Evolutionary conservation across 2,113 vertebrate genomes (phyloP), one percentile per base, ranked within the genome.

Genomic region (Ovis canadensis): DNA sequence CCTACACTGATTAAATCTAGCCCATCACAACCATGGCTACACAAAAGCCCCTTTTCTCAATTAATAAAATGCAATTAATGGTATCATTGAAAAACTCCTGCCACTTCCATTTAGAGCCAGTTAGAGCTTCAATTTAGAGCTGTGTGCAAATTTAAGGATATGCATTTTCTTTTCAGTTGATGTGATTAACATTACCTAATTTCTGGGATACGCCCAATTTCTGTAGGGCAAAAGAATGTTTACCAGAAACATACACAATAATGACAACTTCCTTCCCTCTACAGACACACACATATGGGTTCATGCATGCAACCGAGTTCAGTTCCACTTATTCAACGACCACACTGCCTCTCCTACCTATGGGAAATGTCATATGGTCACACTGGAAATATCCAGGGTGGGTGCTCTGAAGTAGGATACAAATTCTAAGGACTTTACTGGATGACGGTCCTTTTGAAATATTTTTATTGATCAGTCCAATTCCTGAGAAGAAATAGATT

Each of bases 151-250:
- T 91, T 97, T 97, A 88, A 95, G 96, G 48, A 59, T 86, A 57
- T 21, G 40, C 13, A 6, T 71, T 87, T 96, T 90, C 64, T 86
- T 96, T 90, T 81, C n/a, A 96, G 57, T 62, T 94, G 80, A 90
- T 45, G 48, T n/a, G 27, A 95, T 92, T 31, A 88, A 60, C 54
- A 81, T 45, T n/a, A 52, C 71, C 87, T 96, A 90, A 95, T 97
- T 94, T 97, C 96, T 97, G 96, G 83, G 90, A 92, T 85, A 89
- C 1, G 2, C 95, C 90, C 96, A 95, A 55, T 97, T 90, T 97
- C 23, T 10, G 19, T 31, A 94, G 45, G 45, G 62, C 59, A 55
- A 77, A 29, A 91, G 88, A 90, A 90, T 88, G 81, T 86, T 97
- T 92, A 94, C 74, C 82, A 93, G 93, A 97, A 95, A 92, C 81